Conservation (phyloP, 2,797 vertebrate species). For the Stomatorhinus walkeri region DNA sequence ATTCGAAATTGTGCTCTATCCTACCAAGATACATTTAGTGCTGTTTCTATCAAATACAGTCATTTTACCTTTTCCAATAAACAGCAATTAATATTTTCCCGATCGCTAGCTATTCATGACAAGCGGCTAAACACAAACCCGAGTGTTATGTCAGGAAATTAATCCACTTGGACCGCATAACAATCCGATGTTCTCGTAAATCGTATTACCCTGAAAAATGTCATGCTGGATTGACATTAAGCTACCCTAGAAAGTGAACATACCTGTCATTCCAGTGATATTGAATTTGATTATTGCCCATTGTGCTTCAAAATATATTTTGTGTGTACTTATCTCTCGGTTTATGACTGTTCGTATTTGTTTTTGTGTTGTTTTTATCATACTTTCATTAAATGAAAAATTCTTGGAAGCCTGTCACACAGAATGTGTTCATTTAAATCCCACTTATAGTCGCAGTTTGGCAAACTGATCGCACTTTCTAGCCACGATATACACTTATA, state of each 20-base stretch:
- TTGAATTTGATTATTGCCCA: not conserved
- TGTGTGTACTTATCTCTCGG: not conserved
- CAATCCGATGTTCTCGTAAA: constrained; percentile 1
- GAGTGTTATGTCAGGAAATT: not conserved
- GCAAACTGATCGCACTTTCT: not conserved
- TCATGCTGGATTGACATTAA: not conserved
- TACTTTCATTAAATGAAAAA: not conserved
- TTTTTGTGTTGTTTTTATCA: not conserved
- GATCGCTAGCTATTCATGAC: not conserved
- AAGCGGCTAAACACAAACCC: not conserved
- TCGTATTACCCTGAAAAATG: not conserved
- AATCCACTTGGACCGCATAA: constrained; percentile 4
- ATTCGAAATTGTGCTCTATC: not conserved
- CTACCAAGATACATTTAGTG: not conserved
- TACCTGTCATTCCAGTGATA: not conserved
- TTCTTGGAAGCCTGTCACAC: not conserved
- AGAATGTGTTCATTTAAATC: not conserved
- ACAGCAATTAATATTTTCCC: not conserved
- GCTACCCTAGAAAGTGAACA: not conserved
- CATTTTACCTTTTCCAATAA: not conserved
- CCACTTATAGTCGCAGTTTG: not conserved
- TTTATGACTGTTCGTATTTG: not conserved
- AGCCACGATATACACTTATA: not conserved
- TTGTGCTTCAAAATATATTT: not conserved
- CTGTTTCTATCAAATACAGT: not conserved